Base-by-base conservation (phyloP, 2,888 invertebrate genomes). In the Phorcus lineatus region DNA sequence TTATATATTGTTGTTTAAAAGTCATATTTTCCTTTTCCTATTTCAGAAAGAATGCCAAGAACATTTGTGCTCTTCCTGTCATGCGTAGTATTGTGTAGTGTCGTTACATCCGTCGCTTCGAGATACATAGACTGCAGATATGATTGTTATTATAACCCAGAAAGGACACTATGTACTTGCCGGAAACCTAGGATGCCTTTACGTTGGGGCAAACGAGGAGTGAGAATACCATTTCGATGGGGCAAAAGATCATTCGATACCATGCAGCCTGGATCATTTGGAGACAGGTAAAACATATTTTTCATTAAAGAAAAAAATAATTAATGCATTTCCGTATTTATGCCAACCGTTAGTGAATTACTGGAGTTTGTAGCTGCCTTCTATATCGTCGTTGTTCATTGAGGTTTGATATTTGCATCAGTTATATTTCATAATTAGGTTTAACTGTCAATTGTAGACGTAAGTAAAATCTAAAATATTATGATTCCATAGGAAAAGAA, bases 41-140 rank as follows among this genome's bases (percentile, higher is more conserved):
- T 62, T 62, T 62, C 62, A 62, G 62, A 62, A 62, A 62, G 22
- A 24, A 62, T 62, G 62, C 28, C 62, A 62, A 62, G 62, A 22
- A 62, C 62, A 62, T n/a, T 62, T 28, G 28, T 62, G 62, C 62
- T 62, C 62, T 62, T 62, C 62, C 62, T 62, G 62, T 62, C 62
- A 62, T 62, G 62, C 62, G 62, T 62, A 62, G 62, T 62, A 28
- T 28, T 62, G 19, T 62, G 62, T 28, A 28, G 62, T 62, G 62
- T 62, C 16, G 24, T 62, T 28, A 62, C 62, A 62, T 62, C 62
- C 62, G 62, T 62, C n/a, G 4, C 62, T 16, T 24, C 62, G 28
- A 62, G 62, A 24, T 62, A 62, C 28, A 28, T 62, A 28, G 62
- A 62, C 22, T 62, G 62, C 62, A 62, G 28, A 62, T 28, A 24